Evolutionary conservation across 2,797 vertebrate species (phyloP), one percentile per base, ranked within the genome.

Genomic region (Nyctalus aviator): DNA sequence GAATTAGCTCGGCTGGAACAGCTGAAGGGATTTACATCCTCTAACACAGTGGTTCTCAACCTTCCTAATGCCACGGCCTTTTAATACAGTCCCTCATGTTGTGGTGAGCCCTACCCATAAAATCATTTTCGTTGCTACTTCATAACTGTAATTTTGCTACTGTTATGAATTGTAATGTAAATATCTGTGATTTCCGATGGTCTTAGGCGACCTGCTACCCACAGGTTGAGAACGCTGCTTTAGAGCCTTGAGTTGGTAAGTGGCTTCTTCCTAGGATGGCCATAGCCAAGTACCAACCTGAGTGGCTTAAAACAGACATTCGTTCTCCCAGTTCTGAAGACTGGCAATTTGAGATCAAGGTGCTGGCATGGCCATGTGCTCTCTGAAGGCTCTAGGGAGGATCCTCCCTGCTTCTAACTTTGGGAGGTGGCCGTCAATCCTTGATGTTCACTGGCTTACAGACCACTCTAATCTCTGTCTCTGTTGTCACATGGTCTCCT

Each of bases 11-110:
- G 83, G 86, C 71, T 50, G 53, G 44, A 35, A 48, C 91, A 30
- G n/a, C 78, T 84, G 84, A 91, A 84, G 73, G 92, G 15, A 30
- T 87, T 75, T 91, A 64, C 32, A 37, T 77, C 44, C 85, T 86
- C 90, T 76, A 44, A 48, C 30, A 10, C 44, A 44, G 44, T 44
- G 9, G 44, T 11, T 44, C 44, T 44, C 44, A 44, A 44, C 44
- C 44, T 44, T 44, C 4, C 44, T 44, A 44, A 44, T 44, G 44
- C 44, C 44, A 9, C 44, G 44, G 11, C 8, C 44, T 11, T 44
- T 44, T 44, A 44, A 44, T 44, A 44, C 44, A 44, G 44, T 44
- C 44, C 44, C 44, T 44, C 44, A 44, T 44, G 44, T 44, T 44
- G 44, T 44, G 44, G 44, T 44, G 44, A 44, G 9, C 8, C 44